Conservation (phyloP, 2,888 invertebrate species). For the Cerastis leucographa region DNA sequence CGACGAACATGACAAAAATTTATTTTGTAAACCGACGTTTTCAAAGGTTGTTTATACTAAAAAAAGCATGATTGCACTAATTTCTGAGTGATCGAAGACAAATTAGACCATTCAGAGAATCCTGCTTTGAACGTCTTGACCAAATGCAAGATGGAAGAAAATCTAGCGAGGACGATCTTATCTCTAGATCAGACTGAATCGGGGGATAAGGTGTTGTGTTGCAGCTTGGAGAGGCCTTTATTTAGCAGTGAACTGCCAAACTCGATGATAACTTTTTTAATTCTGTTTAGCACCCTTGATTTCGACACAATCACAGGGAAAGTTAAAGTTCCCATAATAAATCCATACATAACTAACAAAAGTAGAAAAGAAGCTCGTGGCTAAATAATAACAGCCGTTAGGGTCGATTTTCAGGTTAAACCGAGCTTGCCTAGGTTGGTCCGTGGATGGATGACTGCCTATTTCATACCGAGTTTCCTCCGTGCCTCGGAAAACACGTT, state of each 20-base stretch:
- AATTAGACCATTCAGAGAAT: neutral
- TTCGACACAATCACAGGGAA: neutral
- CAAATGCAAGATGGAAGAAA: neutral
- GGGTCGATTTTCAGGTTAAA: too few relatives aligned
- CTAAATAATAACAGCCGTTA: too few relatives aligned
- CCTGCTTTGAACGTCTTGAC: neutral
- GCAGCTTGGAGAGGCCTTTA: neutral
- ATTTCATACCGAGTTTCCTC: too few relatives aligned
- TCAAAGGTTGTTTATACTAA: neutral
- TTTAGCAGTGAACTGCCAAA: neutral
- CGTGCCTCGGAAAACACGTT: too few relatives aligned
- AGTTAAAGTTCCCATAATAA: neutral
- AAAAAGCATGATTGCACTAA: neutral
- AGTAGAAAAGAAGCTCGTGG: neutral
- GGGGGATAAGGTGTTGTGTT: neutral
- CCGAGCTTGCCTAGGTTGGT: too few relatives aligned
- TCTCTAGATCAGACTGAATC: neutral
- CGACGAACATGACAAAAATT: neutral
- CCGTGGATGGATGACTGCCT: too few relatives aligned
- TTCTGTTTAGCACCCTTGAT: too few relatives aligned
- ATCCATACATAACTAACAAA: neutral
- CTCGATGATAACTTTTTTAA: neutral
- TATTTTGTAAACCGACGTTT: neutral
- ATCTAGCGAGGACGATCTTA: neutral
- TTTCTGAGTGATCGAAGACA: neutral